Base-by-base conservation (phyloP, 2,888 invertebrate species). In the Brachyptera risi region DNA sequence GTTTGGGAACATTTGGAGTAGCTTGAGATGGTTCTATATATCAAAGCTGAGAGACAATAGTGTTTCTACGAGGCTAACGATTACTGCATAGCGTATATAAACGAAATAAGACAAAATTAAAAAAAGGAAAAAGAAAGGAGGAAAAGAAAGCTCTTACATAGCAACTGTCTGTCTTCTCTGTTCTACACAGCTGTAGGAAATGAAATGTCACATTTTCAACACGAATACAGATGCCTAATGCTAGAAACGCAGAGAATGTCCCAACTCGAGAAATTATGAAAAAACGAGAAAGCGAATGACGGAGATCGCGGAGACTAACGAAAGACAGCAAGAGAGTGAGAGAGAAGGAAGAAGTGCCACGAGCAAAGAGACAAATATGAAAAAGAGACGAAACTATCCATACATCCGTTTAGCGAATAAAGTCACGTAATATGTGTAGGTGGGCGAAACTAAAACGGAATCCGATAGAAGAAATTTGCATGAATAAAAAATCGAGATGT, bases 191-290 rank as follows among this genome's bases (percentile, higher is more conserved):
- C n/a, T n/a, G n/a, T n/a, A 42, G 42, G 42, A 42, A 42, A 42
- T 42, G 42, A 42, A 42, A 42, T 42, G 42, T 42, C 42, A 42
- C 42, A 42, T 15, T 42, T 42, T 42, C 42, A 4, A 17, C 17
- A 42, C 17, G 42, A 42, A 42, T 42, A 42, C 42, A 17, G 15
- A 19, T 42, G 42, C 5, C 21, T 42, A 42, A 42, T 42, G 42
- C 19, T 42, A 4, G 19, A 19, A 17, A 5, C 35, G 11, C 5
- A 11, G 35, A 19, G 42, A 17, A n/a, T n/a, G 42, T 19, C 42
- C n/a, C 13, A 7, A 17, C 42, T 17, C 3, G 42, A 42, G 42
- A 42, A 42, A 42, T 42, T 42, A 42, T 21, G 42, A n/a, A n/a
- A n/a, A n/a, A n/a, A n/a, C n/a, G n/a, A n/a, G n/a, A n/a, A n/a